Evolutionary conservation across 30 jellyfish, hydroid and myxozoan species (phyloP).

Genomic region (Clytia hemisphaerica): DNA sequence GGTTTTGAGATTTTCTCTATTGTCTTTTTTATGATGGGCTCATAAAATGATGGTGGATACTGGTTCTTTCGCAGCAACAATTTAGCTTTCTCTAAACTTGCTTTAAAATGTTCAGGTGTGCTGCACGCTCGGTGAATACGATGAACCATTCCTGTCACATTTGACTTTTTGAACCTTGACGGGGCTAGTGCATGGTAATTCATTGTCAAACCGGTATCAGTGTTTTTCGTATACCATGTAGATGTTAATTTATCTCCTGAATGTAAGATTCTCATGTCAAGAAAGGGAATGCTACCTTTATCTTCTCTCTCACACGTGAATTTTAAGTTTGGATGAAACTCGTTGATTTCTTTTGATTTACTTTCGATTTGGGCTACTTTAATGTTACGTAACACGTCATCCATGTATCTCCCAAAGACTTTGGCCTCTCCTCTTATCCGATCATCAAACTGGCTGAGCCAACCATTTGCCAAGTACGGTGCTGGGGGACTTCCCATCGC

Average conservation of each 20-base stretch:
- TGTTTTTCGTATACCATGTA: too few relatives aligned
- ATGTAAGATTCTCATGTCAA: too few relatives aligned
- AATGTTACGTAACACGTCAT: background rate
- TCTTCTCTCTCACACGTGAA: constrained; percentile 3
- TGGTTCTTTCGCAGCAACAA: constrained; percentile 2
- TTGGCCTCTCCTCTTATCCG: constrained; percentile 8
- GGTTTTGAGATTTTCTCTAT: background rate
- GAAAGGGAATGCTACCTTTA: too few relatives aligned
- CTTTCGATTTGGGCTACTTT: constrained; percentile 1
- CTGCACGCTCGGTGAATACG: constrained; percentile 22
- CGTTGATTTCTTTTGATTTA: constrained; percentile 12
- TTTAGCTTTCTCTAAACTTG: constrained; percentile 21
- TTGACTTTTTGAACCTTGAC: constrained; percentile 2
- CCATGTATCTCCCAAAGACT: constrained; percentile 13
- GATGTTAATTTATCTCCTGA: too few relatives aligned
- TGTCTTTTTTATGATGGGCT: constrained; percentile 14
- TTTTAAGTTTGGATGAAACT: constrained; percentile 12
- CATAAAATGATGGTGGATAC: constrained; percentile 23
- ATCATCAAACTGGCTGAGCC: constrained; percentile 12
- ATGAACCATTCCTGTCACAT: constrained; percentile 24
- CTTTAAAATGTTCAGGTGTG: constrained; percentile 6
- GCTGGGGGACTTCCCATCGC: constrained; percentile 21
- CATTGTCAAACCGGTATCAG: too few relatives aligned
- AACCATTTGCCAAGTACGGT: too few relatives aligned
- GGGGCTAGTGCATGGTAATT: constrained; percentile 41